Base-by-base conservation (phyloP, 1,140 invertebrate genomes). In the Saccostrea echinata region DNA sequence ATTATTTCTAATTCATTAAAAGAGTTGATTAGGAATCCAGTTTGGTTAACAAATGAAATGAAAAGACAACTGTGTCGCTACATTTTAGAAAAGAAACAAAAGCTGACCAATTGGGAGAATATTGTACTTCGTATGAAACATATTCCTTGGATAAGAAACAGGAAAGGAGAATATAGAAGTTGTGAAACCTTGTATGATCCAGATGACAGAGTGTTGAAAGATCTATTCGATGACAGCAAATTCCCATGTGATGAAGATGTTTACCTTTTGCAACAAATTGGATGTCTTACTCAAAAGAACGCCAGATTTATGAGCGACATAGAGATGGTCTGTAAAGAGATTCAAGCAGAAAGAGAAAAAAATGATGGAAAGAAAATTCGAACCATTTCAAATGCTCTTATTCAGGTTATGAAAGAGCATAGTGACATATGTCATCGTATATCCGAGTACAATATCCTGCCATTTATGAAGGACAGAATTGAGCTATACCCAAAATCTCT, bases 171-270 rank as follows among this genome's bases (percentile, higher is more conserved):
- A 61, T 21, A 61, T n/a, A 61, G 4, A 61, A 16, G 0, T 61
- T 61, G 16, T 18, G 4, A 18, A 18, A 61, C 18, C 2, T 18
- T 61, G 18, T 61, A 61, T 21, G 55, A 61, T 61, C 55, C 55
- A 61, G 4, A 18, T 21, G 55, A 61, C 55, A 61, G 21, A 61
- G 18, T 61, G n/a, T n/a, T 61, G 55, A n/a, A 21, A 21, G n/a
- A 18, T 61, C 0, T 61, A 21, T 61, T 61, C 21, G 55, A 61
- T 61, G 8, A n/a, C 18, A 18, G 18, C 18, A 61, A 61, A 61
- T 61, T 61, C n/a, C 55, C 55, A 61, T n/a, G 55, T n/a, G 55
- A 18, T 61, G 55, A 61, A 61, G 55, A 61, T 61, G 55, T 61
- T 8, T 21, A 61, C 13, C 55, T 61, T 21, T 18, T 61, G 18